These are phyloP conservation scores for Euura saliciscinereae DNA, from an alignment of 1,140 invertebrate genomes.

Conservation along the genomic window DNA sequence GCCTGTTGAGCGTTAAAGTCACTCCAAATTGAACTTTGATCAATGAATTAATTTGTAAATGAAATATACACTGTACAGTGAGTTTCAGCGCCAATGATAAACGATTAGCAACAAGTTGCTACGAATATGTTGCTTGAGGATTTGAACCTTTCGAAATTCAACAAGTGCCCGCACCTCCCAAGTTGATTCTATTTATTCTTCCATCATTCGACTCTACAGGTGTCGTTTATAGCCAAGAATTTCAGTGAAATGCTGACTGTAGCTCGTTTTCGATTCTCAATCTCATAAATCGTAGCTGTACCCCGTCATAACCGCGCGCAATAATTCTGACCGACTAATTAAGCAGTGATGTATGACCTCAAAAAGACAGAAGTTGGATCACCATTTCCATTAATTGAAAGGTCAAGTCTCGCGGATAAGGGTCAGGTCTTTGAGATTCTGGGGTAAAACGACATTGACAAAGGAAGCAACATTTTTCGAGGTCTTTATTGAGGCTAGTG, in stretches of 20 bases:
- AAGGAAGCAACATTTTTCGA: background rate
- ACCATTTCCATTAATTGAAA: too few species aligned
- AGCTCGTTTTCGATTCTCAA: too few species aligned
- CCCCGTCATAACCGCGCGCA: too few species aligned
- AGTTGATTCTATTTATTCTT: conserved; percentile 47
- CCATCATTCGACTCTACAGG: conserved; percentile 49
- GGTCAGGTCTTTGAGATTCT: background rate
- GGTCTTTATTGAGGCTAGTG: background rate
- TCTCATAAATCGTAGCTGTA: too few species aligned
- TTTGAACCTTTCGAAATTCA: conserved; percentile 47
- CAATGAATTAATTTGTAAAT: too few species aligned
- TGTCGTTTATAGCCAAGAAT: conserved; percentile 22
- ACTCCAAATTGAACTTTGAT: background rate
- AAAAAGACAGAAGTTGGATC: too few species aligned
- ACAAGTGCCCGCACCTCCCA: conserved; percentile 44
- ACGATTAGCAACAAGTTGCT: conserved; percentile 50
- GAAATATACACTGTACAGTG: too few species aligned
- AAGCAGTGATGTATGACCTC: too few species aligned
- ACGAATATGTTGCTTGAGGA: conserved; percentile 28
- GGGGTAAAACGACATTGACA: background rate
- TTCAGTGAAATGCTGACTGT: too few species aligned
- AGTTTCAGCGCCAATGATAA: background rate
- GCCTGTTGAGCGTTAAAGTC: background rate
- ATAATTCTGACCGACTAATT: too few species aligned
- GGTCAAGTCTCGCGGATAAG: too few species aligned